Conservation (phyloP, 2,797 vertebrate genomes). For the Pangasius sanitwongsei region DNA sequence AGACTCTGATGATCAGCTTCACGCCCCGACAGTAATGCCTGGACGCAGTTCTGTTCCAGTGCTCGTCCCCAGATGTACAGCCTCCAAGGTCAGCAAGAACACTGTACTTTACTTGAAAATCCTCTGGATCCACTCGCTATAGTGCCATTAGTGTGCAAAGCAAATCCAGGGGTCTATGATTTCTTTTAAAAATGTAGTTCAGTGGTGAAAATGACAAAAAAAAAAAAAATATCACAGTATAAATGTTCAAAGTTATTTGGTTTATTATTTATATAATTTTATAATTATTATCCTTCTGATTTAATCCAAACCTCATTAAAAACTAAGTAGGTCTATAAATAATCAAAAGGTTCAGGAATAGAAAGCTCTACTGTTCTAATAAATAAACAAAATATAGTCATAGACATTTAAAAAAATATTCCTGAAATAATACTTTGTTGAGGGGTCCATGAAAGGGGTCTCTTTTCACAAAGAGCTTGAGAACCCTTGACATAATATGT, state of each 20-base stretch:
- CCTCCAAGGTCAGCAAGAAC: conserved; percentile 40
- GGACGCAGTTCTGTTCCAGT: conserved; percentile 39
- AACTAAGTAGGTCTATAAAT: not conserved
- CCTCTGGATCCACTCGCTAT: not conserved
- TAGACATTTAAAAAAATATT: no score
- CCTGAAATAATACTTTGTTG: not conserved
- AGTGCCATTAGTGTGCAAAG: not conserved
- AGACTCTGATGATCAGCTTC: conserved; percentile 39
- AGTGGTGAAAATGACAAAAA: not conserved
- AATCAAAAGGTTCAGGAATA: not conserved
- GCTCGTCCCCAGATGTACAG: conserved; percentile 71
- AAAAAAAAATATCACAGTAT: not conserved
- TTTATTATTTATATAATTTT: not conserved
- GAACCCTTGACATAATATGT: not conserved
- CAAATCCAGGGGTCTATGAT: not conserved
- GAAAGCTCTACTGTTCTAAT: not conserved
- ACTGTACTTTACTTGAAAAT: not conserved
- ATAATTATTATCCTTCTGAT: not conserved
- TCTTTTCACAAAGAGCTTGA: not conserved
- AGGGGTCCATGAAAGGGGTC: not conserved
- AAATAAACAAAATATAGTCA: not conserved
- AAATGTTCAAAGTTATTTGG: not conserved
- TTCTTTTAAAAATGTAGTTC: not conserved
- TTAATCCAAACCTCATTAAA: not conserved
- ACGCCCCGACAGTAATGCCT: not conserved